These are phyloP conservation scores for Drosophila mimica DNA, from an alignment of 2,888 invertebrate species.

Conservation along the genomic window DNA sequence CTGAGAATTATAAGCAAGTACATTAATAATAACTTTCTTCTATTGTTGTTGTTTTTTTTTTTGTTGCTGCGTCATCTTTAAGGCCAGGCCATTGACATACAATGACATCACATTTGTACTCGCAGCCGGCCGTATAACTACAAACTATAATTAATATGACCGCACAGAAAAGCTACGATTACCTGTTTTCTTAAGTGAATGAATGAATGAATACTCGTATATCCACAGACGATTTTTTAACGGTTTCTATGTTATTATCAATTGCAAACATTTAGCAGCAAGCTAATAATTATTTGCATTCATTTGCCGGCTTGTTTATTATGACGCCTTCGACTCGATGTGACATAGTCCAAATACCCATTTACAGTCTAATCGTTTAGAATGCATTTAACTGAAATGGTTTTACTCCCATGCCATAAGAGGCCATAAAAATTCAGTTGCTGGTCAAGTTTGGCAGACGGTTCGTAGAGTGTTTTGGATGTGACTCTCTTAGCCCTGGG, in stretches of 20 bases:
- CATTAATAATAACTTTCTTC: constrained; percentile 46
- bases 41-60: constrained; percentile 20
- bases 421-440: constrained; percentile 11
- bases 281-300: constrained; percentile 59
- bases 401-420: constrained; percentile 13
- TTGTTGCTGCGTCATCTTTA: constrained; percentile 45
- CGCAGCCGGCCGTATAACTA: constrained; percentile 23
- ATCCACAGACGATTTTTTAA: constrained; percentile 5
- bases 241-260: constrained; percentile 45
- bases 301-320: constrained; percentile 37
- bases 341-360: constrained; percentile 29
- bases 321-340: constrained; percentile 26
- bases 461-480: neutral
- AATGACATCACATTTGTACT: constrained; percentile 57
- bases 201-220: constrained; percentile 29
- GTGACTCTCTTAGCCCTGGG: constrained; percentile 30
- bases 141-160: constrained; percentile 62
- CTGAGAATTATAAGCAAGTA: constrained; percentile 33
- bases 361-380: neutral
- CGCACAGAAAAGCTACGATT: constrained; percentile 24
- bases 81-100: constrained; percentile 58
- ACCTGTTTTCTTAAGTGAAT: constrained; percentile 39
- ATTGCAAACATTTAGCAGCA: constrained; percentile 41
- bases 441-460: constrained; percentile 9
- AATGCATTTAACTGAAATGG: constrained; percentile 17